Evolutionary conservation across 2,113 vertebrate species (phyloP).

Genomic region (Drymodes brunneopygia): DNA sequence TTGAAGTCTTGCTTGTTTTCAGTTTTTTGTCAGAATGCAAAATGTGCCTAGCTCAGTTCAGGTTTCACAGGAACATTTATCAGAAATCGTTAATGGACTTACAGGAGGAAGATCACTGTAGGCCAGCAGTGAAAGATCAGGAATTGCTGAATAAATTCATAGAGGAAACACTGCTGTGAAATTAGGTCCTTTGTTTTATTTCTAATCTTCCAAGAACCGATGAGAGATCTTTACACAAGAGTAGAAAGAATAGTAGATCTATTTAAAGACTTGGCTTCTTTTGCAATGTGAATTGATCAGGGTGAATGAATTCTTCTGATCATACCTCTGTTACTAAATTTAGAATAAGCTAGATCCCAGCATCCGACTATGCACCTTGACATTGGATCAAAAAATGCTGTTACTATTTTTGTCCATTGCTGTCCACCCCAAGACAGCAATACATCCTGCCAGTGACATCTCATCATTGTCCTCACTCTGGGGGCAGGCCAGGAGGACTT

Average conservation of each 20-base stretch:
- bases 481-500: background rate
- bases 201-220: background rate
- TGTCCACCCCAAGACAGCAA: background rate
- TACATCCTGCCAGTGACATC: background rate
- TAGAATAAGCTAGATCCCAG: background rate
- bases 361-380: background rate
- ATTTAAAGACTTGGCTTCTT: background rate
- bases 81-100: background rate
- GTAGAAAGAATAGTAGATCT: background rate
- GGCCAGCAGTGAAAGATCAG: background rate
- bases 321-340: background rate
- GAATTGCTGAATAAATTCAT: background rate
- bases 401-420: background rate
- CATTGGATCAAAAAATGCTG: background rate
- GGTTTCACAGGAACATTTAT: background rate
- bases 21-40: background rate
- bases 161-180: background rate
- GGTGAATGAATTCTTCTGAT: background rate
- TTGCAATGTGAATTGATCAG: background rate
- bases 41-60: background rate
- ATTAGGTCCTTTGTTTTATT: background rate
- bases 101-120: background rate
- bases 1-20: background rate
- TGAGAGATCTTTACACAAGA: background rate
- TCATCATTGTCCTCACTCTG: rapidly evolving